Evolutionary conservation across 1,140 invertebrate genomes (phyloP).

Genomic region (Belonocnema kinseyi): DNA sequence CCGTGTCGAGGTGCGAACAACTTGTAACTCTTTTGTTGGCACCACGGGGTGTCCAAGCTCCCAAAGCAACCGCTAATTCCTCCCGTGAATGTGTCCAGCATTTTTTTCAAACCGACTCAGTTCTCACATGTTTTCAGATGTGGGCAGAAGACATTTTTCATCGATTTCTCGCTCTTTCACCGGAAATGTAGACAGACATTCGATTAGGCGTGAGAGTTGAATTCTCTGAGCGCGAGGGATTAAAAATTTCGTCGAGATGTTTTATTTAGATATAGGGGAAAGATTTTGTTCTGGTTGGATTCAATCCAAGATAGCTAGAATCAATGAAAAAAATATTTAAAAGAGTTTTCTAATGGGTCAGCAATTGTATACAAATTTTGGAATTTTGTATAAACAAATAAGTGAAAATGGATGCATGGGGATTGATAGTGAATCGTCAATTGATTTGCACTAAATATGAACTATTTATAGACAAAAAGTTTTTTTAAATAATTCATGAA

Average conservation of each 20-base stretch:
- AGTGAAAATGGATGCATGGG: too few relatives aligned
- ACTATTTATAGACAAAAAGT: too few relatives aligned
- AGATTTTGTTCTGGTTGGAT: neutral
- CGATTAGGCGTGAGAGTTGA: neutral
- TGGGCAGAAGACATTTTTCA: constrained; percentile 32
- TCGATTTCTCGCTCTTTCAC: constrained; percentile 30
- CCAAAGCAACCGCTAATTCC: constrained; percentile 70
- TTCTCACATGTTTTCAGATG: constrained; percentile 35
- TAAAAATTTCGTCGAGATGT: too few relatives aligned
- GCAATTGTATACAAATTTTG: too few relatives aligned
- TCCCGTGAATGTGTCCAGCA: constrained; percentile 56
- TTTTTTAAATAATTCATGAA: too few relatives aligned
- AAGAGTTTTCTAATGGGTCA: too few relatives aligned
- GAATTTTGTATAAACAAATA: too few relatives aligned
- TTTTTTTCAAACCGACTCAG: constrained; percentile 48
- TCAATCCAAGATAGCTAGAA: too few relatives aligned
- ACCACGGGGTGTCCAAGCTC: constrained; percentile 68
- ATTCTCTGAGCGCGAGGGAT: neutral
- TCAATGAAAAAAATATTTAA: too few relatives aligned
- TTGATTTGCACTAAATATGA: too few relatives aligned
- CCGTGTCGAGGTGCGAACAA: constrained; percentile 73
- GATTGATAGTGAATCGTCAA: too few relatives aligned
- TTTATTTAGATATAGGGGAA: neutral
- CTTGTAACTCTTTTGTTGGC: constrained; percentile 72
- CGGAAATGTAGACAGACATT: neutral